Evolutionary conservation across 2,797 vertebrate species (phyloP).

Genomic region (Brachymystax lenok): DNA sequence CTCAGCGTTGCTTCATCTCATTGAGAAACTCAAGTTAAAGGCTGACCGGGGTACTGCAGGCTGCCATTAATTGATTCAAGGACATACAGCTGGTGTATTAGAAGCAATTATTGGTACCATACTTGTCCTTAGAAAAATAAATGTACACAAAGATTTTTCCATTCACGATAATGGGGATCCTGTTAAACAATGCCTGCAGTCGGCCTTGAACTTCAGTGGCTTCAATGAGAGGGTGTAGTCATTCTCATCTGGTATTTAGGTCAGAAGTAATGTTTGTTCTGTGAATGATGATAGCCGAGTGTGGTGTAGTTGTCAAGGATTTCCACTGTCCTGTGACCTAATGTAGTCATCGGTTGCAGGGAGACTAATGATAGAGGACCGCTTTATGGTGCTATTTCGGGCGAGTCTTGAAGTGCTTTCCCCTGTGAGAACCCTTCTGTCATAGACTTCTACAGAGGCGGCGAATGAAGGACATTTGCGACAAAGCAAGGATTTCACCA

Average conservation of each 20-base stretch:
- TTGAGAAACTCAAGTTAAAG: too few relatives aligned
- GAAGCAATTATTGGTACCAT: neutral
- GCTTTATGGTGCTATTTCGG: slow-evolving; percentile 73
- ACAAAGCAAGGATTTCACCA: slow-evolving; percentile 36
- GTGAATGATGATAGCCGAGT: too few relatives aligned
- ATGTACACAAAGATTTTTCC: slow-evolving; percentile 17
- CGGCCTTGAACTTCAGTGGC: too few relatives aligned
- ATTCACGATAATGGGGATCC: neutral
- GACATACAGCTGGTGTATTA: too few relatives aligned
- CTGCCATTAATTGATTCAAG: too few relatives aligned
- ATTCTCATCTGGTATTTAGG: too few relatives aligned
- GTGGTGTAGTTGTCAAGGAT: neutral
- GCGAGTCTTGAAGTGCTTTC: slow-evolving; percentile 38
- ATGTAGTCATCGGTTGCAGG: slow-evolving; percentile 61
- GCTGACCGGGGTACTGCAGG: too few relatives aligned
- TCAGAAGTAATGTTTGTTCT: slow-evolving; percentile 5
- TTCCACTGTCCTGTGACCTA: slow-evolving; percentile 9
- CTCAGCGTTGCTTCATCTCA: too few relatives aligned
- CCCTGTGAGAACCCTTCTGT: slow-evolving; percentile 21
- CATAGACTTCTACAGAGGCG: neutral
- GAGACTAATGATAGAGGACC: slow-evolving; percentile 62
- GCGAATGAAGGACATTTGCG: slow-evolving; percentile 29
- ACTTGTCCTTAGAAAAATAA: neutral
- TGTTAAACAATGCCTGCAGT: too few relatives aligned
- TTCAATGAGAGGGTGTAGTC: too few relatives aligned